Evolutionary conservation across 2,113 vertebrate genomes (phyloP).

Genomic region (Mus musculus): GRCm39 chr7:54214001-54214500

Average conservation of each 20-base stretch:
- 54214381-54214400: neutral
- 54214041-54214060: neutral
- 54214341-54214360: neutral
- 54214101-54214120: neutral
- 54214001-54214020: neutral
- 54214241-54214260: neutral
- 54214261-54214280: neutral
- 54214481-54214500: neutral
- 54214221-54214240: neutral
- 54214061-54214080: neutral
- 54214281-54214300: neutral
- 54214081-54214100: neutral
- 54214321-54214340: accelerated
- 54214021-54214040: neutral
- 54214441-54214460: neutral
- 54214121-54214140: neutral
- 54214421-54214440: neutral
- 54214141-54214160: neutral
- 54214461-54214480: neutral
- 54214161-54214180: neutral
- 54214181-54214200: no score
- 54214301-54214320: neutral
- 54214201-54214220: neutral
- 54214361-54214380: neutral
- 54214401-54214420: no score